Conservation (phyloP, 1,140 invertebrate species). For the Drosophila micromelanica region DNA sequence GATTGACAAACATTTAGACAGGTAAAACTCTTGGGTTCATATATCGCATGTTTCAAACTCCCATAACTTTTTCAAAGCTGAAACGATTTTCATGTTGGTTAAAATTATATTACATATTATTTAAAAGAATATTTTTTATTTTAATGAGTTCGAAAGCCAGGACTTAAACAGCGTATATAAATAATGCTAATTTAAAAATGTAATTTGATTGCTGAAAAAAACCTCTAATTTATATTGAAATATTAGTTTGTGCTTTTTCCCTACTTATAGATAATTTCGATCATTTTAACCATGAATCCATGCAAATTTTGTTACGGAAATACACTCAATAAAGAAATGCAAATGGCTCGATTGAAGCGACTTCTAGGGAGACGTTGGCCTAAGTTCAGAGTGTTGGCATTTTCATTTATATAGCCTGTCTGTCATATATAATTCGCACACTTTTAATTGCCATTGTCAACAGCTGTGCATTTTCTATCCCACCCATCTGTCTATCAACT, state of each 20-base stretch:
- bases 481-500: constrained; percentile 22
- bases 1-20: too few relatives aligned
- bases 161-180: not conserved
- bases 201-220: too few relatives aligned
- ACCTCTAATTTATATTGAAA: not conserved
- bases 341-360: constrained; percentile 13
- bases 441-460: constrained; percentile 47
- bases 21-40: too few relatives aligned
- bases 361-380: constrained; percentile 7
- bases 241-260: not conserved
- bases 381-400: constrained; percentile 52
- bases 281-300: constrained; percentile 42
- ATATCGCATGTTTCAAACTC: too few relatives aligned
- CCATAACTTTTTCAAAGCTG: too few relatives aligned
- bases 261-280: not conserved
- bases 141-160: too few relatives aligned
- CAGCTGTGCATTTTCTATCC: constrained; percentile 20
- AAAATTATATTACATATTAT: too few relatives aligned
- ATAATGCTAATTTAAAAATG: too few relatives aligned
- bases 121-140: too few relatives aligned
- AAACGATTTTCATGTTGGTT: too few relatives aligned
- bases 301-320: constrained; percentile 58
- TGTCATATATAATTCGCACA: constrained; percentile 29
- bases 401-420: constrained; percentile 7
- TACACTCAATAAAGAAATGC: constrained; percentile 7